These are phyloP conservation scores for Tenebrosternarchus preto DNA, from an alignment of 2,113 vertebrate species.

Conservation along the genomic window DNA sequence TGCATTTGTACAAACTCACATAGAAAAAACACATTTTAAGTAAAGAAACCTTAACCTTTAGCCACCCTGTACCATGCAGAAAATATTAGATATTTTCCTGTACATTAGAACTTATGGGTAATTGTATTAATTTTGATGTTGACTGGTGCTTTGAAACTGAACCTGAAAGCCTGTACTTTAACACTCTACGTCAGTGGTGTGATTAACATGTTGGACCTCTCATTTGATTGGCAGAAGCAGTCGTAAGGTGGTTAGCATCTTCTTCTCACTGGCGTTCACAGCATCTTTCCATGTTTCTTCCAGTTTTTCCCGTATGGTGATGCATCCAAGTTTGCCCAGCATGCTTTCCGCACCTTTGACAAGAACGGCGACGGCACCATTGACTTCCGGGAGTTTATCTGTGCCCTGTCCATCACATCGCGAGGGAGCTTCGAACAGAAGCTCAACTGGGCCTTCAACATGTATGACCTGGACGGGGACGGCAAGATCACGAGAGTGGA, in stretches of 20 bases:
- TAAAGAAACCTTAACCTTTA: not conserved
- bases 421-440: conserved; percentile 98
- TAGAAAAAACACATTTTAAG: not conserved
- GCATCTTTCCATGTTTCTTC: conserved; percentile 19
- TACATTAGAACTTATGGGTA: not conserved
- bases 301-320: conserved; percentile 98
- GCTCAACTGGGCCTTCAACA: conserved; percentile 99
- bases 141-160: not conserved
- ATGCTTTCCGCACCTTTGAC: conserved; percentile 97
- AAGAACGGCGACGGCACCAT: conserved; percentile 97
- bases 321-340: conserved; percentile 97
- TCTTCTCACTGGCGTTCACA: not conserved
- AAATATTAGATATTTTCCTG: not conserved
- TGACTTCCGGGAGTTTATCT: conserved; percentile 99
- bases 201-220: not conserved
- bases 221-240: too few relatives aligned
- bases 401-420: conserved; percentile 95
- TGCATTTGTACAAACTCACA: not conserved
- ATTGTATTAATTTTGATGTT: not conserved
- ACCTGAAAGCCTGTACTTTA: not conserved
- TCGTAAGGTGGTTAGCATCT: too few relatives aligned
- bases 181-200: not conserved
- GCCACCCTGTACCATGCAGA: not conserved
- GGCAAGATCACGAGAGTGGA: conserved; percentile 98
- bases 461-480: conserved; percentile 97